Conservation (phyloP, 2,888 invertebrate genomes). For the Sarcophaga variegata region DNA sequence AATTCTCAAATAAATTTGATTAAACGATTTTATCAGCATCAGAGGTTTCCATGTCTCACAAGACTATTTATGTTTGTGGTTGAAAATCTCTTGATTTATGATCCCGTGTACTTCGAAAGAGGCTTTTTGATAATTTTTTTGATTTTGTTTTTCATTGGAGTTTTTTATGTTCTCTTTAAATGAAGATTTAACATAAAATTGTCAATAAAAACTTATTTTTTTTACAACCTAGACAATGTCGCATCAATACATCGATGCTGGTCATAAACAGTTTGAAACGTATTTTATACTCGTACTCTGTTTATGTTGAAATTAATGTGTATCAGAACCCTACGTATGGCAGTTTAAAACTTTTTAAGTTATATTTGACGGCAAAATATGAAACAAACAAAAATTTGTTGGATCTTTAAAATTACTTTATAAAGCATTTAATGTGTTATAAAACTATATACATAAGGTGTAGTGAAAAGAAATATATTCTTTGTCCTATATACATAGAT, state of each 20-base stretch:
- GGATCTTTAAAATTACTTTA: too few species aligned
- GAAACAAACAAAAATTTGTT: too few species aligned
- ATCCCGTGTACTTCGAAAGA: background rate
- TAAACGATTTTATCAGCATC: constrained; percentile 30
- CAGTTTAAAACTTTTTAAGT: too few species aligned
- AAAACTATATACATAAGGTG: too few species aligned
- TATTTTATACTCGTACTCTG: constrained; percentile 17
- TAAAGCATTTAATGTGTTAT: too few species aligned
- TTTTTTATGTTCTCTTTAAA: constrained; percentile 19
- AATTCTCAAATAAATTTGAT: constrained; percentile 26
- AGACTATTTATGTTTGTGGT: background rate
- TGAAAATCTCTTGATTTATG: constrained; percentile 30
- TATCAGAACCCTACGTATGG: too few species aligned
- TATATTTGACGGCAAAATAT: too few species aligned
- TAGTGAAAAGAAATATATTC: too few species aligned
- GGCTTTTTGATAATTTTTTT: background rate
- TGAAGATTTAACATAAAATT: constrained; percentile 35
- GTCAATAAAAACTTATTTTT: constrained; percentile 50
- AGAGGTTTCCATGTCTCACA: background rate
- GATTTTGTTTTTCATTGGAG: background rate
- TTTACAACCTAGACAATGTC: constrained; percentile 25
- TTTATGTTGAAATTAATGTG: background rate
- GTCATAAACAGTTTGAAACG: background rate
- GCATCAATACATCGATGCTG: constrained; percentile 1
- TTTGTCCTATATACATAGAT: too few species aligned